Evolutionary conservation across 2,113 vertebrate genomes (phyloP), one percentile per base, ranked within the genome.

Genomic region (Naja naja): DNA sequence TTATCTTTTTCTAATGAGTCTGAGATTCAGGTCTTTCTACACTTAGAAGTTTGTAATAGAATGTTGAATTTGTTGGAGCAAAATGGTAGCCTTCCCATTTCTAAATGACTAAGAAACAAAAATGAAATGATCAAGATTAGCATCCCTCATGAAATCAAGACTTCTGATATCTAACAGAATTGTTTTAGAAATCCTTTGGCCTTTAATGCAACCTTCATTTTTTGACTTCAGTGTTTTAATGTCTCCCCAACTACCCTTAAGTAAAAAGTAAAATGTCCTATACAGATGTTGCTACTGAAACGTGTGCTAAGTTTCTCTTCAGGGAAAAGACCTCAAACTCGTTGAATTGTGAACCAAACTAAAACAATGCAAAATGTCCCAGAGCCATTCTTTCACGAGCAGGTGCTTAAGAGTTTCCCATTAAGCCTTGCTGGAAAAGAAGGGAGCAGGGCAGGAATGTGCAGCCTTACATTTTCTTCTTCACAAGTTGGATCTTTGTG

Each of bases 291-390:
- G 87, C 95, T 95, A 85, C 92, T 88, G 93, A 87, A 95, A 95
- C 87, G n/a, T 69, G 96, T 49, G 93, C 92, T 74, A 94, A 93
- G 95, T 94, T 97, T 97, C 96, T 97, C 95, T 97, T 97, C 97
- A 97, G 96, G 97, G 92, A 93, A 90, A 96, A 97, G 97, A 95
- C 95, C 94, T 97, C 95, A 95, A 91, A 94, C 90, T 85, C 56
- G 95, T 2, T 94, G 96, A 97, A 94, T 94, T 95, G 88, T 93
- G 93, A 95, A 96, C 89, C 85, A 53, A 88, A 89, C 94, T 92
- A 85, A 89, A 97, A 90, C 94, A 96, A 94, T 94, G 91, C 95
- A 96, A 94, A 96, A 95, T 94, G 69, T 54, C 69, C n/a, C 54
- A 11, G 34, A 49, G 94, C 96, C 92, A 81, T 93, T 91, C 91